These are phyloP conservation scores for Frankliniella fusca DNA, from an alignment of 2,888 invertebrate species.

Conservation along the genomic window DNA sequence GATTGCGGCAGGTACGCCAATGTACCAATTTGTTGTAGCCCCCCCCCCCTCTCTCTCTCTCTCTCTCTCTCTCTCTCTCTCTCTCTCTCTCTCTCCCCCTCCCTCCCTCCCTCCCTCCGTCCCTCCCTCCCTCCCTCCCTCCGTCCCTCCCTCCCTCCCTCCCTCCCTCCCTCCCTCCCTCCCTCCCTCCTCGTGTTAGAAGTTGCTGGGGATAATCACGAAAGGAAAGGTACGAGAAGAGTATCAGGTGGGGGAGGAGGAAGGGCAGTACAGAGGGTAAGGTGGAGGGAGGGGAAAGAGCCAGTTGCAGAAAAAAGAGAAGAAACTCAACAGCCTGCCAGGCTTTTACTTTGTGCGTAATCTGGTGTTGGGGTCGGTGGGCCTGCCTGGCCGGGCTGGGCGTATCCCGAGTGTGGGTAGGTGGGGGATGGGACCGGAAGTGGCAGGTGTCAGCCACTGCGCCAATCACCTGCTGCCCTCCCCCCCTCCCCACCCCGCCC, in stretches of 20 bases:
- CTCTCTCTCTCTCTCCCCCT: too few relatives aligned
- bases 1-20: too few relatives aligned
- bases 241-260: background rate
- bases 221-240: background rate
- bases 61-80: too few relatives aligned
- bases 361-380: slow-evolving; percentile 9
- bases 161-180: too few relatives aligned
- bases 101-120: too few relatives aligned
- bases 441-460: background rate
- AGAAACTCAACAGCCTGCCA: slow-evolving; percentile 7
- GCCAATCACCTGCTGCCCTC: background rate
- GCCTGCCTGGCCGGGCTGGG: background rate
- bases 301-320: slow-evolving; percentile 6
- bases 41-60: background rate
- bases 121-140: too few relatives aligned
- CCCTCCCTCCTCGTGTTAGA: background rate
- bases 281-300: background rate
- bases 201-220: background rate
- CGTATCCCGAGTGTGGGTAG: background rate
- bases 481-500: background rate
- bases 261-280: background rate
- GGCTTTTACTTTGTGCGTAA: slow-evolving; percentile 24
- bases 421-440: background rate
- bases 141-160: too few relatives aligned
- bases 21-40: too few relatives aligned